phyloP scores from a whole-genome alignment of 1,140 invertebrate genomes.

The Caenorhabditis tropicalis region DNA sequence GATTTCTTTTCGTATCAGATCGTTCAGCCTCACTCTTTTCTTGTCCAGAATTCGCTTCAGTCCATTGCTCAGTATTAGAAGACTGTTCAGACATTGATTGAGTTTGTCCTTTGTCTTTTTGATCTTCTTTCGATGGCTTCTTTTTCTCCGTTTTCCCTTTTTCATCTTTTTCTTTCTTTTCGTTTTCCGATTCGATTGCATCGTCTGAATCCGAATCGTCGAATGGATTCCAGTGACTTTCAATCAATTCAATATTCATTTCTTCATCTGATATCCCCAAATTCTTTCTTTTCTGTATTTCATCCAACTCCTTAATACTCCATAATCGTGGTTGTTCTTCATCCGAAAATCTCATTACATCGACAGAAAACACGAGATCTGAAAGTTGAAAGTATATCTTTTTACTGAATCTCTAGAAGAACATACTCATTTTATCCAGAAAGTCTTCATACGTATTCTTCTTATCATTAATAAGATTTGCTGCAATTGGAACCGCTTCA shows the following conservation, averaged over 20 bases:
- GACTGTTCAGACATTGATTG: background rate
- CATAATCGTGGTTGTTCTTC: background rate
- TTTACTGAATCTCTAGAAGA: background rate
- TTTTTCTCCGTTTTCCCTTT: background rate
- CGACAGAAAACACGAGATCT: background rate
- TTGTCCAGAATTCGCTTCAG: background rate
- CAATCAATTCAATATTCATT: background rate
- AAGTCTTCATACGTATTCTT: background rate
- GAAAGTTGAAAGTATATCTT: background rate
- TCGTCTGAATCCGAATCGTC: background rate
- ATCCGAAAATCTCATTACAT: background rate
- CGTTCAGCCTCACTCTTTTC: background rate
- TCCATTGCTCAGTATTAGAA: background rate
- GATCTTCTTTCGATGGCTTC: background rate
- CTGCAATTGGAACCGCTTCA: background rate
- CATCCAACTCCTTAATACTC: background rate
- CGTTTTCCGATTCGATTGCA: background rate
- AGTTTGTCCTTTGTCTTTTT: background rate
- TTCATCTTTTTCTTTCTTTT: background rate
- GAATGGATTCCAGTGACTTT: conserved; percentile 4
- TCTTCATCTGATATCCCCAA: background rate
- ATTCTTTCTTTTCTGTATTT: background rate
- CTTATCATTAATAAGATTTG: background rate
- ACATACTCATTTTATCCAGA: conserved; percentile 3
- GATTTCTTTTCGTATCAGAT: background rate